Conservation (phyloP, 2,888 invertebrate species). For the Apamea crenata region DNA sequence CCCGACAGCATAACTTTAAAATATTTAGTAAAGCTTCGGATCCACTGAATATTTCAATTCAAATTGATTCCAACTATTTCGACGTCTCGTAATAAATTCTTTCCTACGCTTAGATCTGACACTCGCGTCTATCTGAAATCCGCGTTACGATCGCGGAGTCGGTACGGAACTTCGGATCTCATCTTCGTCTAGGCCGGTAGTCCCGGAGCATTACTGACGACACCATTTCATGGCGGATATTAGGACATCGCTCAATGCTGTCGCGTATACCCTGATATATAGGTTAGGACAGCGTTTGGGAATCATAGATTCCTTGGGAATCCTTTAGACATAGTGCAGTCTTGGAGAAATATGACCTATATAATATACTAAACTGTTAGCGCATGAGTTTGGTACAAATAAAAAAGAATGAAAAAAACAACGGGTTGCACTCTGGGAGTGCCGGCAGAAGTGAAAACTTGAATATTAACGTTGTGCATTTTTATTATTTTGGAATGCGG, state of each 20-base stretch:
- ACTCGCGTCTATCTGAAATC: slow-evolving; percentile 54
- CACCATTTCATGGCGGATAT: slow-evolving; percentile 85
- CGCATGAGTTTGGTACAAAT: neutral
- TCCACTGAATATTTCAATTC: slow-evolving; percentile 66
- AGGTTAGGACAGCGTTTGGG: slow-evolving; percentile 63
- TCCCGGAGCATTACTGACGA: slow-evolving; percentile 65
- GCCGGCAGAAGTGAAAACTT: no score
- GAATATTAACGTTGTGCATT: no score
- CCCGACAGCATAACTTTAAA: slow-evolving; percentile 65
- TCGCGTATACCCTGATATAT: slow-evolving; percentile 78
- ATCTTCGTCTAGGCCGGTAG: slow-evolving; percentile 55
- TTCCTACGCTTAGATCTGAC: slow-evolving; percentile 54
- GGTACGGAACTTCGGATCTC: slow-evolving; percentile 52
- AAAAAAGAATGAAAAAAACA: neutral
- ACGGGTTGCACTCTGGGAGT: no score
- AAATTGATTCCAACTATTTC: slow-evolving; percentile 70
- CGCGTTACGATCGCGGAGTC: slow-evolving; percentile 44
- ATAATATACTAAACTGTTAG: slow-evolving; percentile 5
- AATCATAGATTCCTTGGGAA: slow-evolving; percentile 68
- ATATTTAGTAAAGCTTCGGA: slow-evolving; percentile 65
- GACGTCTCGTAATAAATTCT: slow-evolving; percentile 69
- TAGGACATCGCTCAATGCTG: slow-evolving; percentile 85
- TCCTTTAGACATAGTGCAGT: slow-evolving; percentile 57
- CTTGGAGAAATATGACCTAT: slow-evolving; percentile 51
- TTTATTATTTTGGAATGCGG: no score